Evolutionary conservation across 2,797 vertebrate genomes (phyloP), one percentile per base, ranked within the genome.

Genomic region (Okamejei kenojei): DNA sequence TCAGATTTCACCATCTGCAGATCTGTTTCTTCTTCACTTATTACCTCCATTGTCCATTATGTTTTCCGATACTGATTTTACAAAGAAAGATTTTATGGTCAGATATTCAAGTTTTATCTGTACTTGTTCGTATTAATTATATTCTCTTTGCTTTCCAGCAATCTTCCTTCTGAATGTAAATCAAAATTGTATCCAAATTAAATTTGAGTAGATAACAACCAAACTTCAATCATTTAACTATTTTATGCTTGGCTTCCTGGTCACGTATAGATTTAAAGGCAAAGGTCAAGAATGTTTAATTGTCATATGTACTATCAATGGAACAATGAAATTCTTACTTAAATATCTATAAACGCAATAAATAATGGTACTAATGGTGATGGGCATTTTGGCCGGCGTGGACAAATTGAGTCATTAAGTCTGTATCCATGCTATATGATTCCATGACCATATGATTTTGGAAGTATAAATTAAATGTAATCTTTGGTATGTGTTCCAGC

Each of bases 381-480:
- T 45, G 45, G 45, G 45, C 45, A 45, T 45, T 45, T 45, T 45
- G 45, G 1, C 45, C 45, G 45, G 45, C 45, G 1, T 45, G 45
- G 45, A 45, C 45, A 45, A 45, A 45, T 45, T 45, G 45, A 45
- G 45, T 1, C 45, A 45, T n/a, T n/a, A 45, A 45, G 45, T 38
- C 38, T 38, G 38, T 38, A 2, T 45, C 45, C 45, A 45, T 45
- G 45, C 45, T 45, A 45, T 45, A 45, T 45, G 45, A 45, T 1
- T 45, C 45, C 45, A 45, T 45, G 45, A 45, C 96, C 96, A 96
- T 96, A 96, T 96, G 95, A 95, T 95, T 95, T 97, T 96, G 5
- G 23, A 74, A 95, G 94, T 94, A 95, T 97, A 97, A 97, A 96
- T 97, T 96, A 97, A 97, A 95, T 96, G 94, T 96, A 96, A 97